Conservation (phyloP, 2,888 invertebrate species). For the Athalia cordata region DNA sequence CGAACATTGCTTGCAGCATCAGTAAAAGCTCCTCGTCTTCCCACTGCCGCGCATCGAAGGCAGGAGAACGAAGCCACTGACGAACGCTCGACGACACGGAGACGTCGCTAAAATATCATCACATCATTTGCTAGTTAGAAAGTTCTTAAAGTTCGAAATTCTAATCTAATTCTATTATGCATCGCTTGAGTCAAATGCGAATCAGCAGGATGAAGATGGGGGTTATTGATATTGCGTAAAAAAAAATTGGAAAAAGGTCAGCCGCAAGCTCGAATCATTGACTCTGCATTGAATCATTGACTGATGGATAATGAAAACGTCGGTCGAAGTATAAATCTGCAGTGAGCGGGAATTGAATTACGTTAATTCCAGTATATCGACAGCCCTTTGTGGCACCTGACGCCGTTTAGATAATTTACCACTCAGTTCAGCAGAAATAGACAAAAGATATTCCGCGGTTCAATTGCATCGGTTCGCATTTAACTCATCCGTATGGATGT, state of each 20-base stretch:
- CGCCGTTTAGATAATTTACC: conserved; percentile 10
- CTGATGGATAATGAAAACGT: no score
- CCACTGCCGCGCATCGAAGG: conserved; percentile 89
- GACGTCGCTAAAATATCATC: conserved; percentile 76
- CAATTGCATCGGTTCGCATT: no score
- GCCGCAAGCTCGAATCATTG: no score
- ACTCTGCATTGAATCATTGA: no score
- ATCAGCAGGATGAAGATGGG: no score
- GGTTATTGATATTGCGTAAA: no score
- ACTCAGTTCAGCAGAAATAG: background rate
- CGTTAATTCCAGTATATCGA: background rate
- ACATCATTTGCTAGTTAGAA: background rate
- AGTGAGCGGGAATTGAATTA: conserved; percentile 3
- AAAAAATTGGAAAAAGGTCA: no score
- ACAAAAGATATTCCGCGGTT: background rate
- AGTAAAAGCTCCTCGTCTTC: conserved; percentile 87
- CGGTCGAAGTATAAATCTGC: conserved; percentile 21
- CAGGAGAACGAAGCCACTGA: conserved; percentile 80
- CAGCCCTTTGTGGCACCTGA: conserved; percentile 5
- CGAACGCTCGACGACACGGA: conserved; percentile 79
- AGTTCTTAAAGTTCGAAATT: no score
- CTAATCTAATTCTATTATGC: no score
- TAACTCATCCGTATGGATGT: background rate
- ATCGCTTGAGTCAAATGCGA: no score
- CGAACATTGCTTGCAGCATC: conserved; percentile 87